Evolutionary conservation across 2,888 invertebrate genomes (phyloP).

Genomic region (Diogma glabrata): DNA sequence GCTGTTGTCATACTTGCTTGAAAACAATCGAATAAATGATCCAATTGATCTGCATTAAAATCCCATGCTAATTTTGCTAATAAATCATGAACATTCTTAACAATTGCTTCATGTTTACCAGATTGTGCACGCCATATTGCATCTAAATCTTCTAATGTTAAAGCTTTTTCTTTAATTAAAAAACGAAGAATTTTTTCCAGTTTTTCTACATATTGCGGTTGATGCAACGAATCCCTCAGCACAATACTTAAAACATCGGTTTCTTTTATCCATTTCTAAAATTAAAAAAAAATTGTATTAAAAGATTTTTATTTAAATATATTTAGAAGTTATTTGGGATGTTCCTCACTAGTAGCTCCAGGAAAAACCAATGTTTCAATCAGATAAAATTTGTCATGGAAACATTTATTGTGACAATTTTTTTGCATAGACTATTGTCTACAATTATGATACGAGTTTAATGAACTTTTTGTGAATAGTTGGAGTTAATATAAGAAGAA

Average conservation of each 20-base stretch:
- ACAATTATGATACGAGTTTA: too few relatives aligned
- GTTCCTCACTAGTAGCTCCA: too few relatives aligned
- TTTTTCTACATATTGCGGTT: slow-evolving; percentile 96
- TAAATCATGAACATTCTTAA: slow-evolving; percentile 93
- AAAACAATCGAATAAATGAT: slow-evolving; percentile 94
- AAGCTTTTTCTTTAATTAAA: slow-evolving; percentile 84
- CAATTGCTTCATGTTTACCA: slow-evolving; percentile 96
- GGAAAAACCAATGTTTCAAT: too few relatives aligned
- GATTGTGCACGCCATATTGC: slow-evolving; percentile 95
- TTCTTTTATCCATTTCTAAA: slow-evolving; percentile 87
- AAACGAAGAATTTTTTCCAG: slow-evolving; percentile 94
- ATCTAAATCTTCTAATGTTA: slow-evolving; percentile 84
- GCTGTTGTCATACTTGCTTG: slow-evolving; percentile 94
- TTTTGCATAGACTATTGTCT: too few relatives aligned
- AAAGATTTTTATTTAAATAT: too few relatives aligned
- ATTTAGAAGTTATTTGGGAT: too few relatives aligned
- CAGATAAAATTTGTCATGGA: too few relatives aligned
- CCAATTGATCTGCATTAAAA: slow-evolving; percentile 92
- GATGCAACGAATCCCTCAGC: slow-evolving; percentile 88
- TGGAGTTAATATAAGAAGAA: too few relatives aligned
- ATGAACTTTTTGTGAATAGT: too few relatives aligned
- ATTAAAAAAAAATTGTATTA: slow-evolving; percentile 21
- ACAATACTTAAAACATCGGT: slow-evolving; percentile 93
- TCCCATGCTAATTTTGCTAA: slow-evolving; percentile 96
- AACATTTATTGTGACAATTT: too few relatives aligned